Evolutionary conservation across 2,888 invertebrate species (phyloP), one percentile per base, ranked within the genome.

Genomic region (Diarsia brunnea): DNA sequence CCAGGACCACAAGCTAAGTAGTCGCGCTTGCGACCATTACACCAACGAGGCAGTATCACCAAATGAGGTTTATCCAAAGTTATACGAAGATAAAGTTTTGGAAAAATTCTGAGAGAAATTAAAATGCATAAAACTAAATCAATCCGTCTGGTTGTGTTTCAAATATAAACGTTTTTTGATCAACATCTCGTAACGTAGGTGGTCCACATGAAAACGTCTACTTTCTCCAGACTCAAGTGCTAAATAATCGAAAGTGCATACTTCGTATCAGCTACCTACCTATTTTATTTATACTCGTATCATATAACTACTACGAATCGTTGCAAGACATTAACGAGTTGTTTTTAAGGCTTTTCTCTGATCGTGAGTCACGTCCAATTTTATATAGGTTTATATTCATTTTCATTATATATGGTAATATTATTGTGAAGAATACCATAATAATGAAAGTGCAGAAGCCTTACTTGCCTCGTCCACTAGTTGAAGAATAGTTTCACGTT

Each of bases 351-450:
- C 47, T 51, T 69, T 71, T 75, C 71, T 82, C 58, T 24, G 63
- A 47, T 68, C 68, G 66, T 82, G 82, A 82, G 75, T 82, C 82
- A 82, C 64, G 71, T 75, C 31, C 83, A 72, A 58, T 82, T 69
- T 74, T 79, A 79, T 69, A 65, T 69, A 66, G 71, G 75, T 75
- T 79, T 72, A 79, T 60, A 71, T 71, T 82, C 58, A 74, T 79
- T 82, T 66, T 82, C 71, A 79, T 43, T 69, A 67, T 31, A 69
- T 12, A 66, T 74, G 65, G 58, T 82, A 38, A 43, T 69, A 47
- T 38, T 77, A 58, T 53, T 69, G 58, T 63, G 5, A 60, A 38
- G 27, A 45, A 65, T 43, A 66, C 21, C 16, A 47, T 5, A 10
- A 31, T 11, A 8, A 77, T 19, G 5, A 19, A 51, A 69, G 10